Percentiles rank a stretch among this genome's conserved stretches.
phyloP scores from a whole-genome alignment of 2,888 invertebrate genomes.

The Muschampia plurimacula region DNA sequence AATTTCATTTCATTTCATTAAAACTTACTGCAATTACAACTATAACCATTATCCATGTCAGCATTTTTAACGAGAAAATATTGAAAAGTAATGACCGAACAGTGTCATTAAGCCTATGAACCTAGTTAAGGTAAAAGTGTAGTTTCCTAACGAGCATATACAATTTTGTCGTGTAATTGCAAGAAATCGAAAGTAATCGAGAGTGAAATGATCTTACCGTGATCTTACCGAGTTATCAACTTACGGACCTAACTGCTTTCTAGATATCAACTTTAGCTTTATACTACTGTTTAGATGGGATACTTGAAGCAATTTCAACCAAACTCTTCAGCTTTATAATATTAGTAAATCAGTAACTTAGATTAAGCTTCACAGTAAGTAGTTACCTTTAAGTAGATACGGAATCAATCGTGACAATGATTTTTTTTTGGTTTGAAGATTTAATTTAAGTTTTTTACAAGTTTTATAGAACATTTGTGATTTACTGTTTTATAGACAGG shows the following conservation, averaged over 20 bases:
- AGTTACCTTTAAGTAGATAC: too few relatives aligned
- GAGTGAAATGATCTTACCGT: too few relatives aligned
- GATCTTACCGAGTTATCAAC: conserved; percentile 28
- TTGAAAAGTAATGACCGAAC: background rate
- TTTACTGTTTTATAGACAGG: too few relatives aligned
- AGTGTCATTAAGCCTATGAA: background rate
- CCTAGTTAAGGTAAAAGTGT: conserved; percentile 31
- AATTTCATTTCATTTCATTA: too few relatives aligned
- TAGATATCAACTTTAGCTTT: conserved; percentile 24
- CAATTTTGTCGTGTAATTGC: conserved; percentile 26
- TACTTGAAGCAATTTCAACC: too few relatives aligned
- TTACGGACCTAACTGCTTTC: conserved; percentile 34
- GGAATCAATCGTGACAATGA: background rate
- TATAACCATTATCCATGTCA: background rate
- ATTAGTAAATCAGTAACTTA: too few relatives aligned
- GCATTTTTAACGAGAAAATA: background rate
- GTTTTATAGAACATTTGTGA: too few relatives aligned
- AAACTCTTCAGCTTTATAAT: too few relatives aligned
- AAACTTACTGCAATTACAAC: background rate
- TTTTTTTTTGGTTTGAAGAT: too few relatives aligned
- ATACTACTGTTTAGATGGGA: too few relatives aligned
- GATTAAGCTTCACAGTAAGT: too few relatives aligned
- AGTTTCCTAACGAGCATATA: conserved; percentile 13
- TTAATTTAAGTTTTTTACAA: too few relatives aligned
- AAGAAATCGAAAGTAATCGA: conserved; percentile 35